phyloP scores from a whole-genome alignment of 2,797 vertebrate species.

The Eulemur mongoz region DNA sequence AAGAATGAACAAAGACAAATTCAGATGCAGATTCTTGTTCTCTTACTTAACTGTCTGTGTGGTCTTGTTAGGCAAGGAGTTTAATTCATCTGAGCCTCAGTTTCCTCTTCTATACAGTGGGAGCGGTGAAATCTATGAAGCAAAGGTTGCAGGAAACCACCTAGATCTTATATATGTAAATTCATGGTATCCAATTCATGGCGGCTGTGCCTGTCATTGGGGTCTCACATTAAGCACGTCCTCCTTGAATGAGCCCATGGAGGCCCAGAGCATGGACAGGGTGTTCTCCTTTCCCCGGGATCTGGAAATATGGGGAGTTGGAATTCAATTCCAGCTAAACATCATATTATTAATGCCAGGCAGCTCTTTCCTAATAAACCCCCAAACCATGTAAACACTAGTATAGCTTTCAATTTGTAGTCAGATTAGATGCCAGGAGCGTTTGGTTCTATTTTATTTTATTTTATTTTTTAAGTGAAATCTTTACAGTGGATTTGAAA shows the following conservation, averaged over 20 bases:
- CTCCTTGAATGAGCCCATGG: not conserved
- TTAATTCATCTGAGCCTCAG: not conserved
- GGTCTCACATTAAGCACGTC: not conserved
- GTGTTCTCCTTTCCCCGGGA: slow-evolving; percentile 49
- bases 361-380: slow-evolving; percentile 78
- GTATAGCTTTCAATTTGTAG: slow-evolving; percentile 80
- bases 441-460: slow-evolving; percentile 77
- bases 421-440: slow-evolving; percentile 72
- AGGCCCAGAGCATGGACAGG: not conserved
- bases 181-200: not conserved
- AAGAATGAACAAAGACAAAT: not conserved
- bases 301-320: slow-evolving; percentile 35
- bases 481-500: slow-evolving; percentile 75
- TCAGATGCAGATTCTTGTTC: not conserved
- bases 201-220: not conserved
- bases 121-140: not conserved
- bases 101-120: not conserved
- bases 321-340: slow-evolving; percentile 63
- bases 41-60: not conserved
- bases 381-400: slow-evolving; percentile 75
- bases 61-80: not conserved
- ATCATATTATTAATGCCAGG: slow-evolving; percentile 72
- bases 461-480: slow-evolving; percentile 71
- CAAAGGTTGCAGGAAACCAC: not conserved
- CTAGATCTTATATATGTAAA: not conserved